Percentiles rank a stretch among this genome's conserved stretches.
phyloP scores from a whole-genome alignment of 1,140 invertebrate genomes.

The Hetaerina americana region DNA sequence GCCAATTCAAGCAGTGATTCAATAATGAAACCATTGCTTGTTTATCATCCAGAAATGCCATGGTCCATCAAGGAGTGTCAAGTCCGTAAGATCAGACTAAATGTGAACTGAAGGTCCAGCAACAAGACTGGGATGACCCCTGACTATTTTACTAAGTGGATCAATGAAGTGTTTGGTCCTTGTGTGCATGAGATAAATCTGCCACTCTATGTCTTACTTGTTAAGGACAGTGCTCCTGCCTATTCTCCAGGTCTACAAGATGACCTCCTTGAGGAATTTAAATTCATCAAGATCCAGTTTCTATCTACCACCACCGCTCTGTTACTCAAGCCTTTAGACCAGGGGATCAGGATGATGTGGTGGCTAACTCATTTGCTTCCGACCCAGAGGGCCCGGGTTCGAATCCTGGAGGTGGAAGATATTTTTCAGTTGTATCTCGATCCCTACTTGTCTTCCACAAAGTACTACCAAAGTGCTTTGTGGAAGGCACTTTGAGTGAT shows the following conservation, averaged over 20 bases:
- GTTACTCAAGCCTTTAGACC: constrained; percentile 17
- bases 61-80: not conserved
- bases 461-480: no score
- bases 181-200: not conserved
- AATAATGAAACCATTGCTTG: not conserved
- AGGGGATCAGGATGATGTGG: no score
- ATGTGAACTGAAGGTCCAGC: not conserved
- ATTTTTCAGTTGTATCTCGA: no score
- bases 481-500: no score
- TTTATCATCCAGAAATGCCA: not conserved
- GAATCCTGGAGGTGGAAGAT: no score
- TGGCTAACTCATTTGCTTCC: no score
- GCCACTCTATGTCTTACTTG: not conserved
- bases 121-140: not conserved
- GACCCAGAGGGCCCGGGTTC: no score
- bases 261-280: constrained; percentile 9
- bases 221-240: not conserved
- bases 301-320: constrained; percentile 15
- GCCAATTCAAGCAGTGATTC: constrained; percentile 1
- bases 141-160: not conserved
- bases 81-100: not conserved
- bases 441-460: no score
- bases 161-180: not conserved
- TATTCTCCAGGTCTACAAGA: not conserved
- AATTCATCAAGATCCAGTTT: constrained; percentile 16